Conservation (phyloP, 2,113 vertebrate species). For the Thamnaconus septentrionalis region DNA sequence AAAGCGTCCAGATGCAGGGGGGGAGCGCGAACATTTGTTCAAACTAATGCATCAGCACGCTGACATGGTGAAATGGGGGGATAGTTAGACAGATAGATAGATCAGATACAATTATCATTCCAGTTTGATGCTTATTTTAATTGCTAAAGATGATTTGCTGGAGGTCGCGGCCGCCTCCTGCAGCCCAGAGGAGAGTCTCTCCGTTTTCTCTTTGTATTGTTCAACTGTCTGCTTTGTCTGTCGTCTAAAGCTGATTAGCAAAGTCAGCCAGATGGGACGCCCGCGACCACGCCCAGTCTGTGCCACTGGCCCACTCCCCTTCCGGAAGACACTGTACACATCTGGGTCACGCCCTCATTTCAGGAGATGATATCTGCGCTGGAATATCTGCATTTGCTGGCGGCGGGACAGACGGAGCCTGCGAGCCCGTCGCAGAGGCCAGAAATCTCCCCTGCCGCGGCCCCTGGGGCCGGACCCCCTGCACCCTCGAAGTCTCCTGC, state of each 20-base stretch:
- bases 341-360: conserved; percentile 60
- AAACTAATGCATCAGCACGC: conserved; percentile 44
- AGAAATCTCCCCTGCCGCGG: conserved; percentile 35
- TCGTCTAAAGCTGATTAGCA: conserved; percentile 73
- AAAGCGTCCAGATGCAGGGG: conserved; percentile 71
- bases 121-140: too few relatives aligned
- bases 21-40: conserved; percentile 48
- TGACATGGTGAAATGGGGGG: conserved; percentile 37
- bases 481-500: conserved; percentile 59
- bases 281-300: conserved; percentile 35
- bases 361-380: background rate
- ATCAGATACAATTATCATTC: too few relatives aligned
- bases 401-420: conserved; percentile 12
- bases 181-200: conserved; percentile 19
- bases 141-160: too few relatives aligned
- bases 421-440: conserved; percentile 34
- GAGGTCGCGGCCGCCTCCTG: too few relatives aligned
- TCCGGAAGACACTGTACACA: conserved; percentile 37
- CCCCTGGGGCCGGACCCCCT: conserved; percentile 38
- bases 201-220: conserved; percentile 29
- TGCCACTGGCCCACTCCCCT: conserved; percentile 18
- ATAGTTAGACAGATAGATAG: background rate
- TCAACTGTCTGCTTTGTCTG: conserved; percentile 33
- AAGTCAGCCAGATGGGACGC: conserved; percentile 60
- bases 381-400: too few relatives aligned